Evolutionary conservation across 1,140 invertebrate species (phyloP).

Genomic region (Whitmania pigra): DNA sequence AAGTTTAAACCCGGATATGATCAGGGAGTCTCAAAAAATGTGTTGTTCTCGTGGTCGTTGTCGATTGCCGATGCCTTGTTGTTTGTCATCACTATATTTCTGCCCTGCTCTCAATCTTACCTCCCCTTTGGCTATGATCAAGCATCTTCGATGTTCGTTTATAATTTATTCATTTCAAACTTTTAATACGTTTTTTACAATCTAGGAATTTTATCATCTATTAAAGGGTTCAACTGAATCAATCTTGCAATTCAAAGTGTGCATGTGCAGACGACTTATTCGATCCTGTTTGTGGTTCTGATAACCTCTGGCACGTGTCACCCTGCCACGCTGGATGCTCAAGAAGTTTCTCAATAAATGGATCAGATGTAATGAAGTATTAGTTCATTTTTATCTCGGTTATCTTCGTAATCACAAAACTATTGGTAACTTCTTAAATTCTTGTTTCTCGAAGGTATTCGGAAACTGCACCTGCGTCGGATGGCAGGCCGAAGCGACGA

Average conservation of each 20-base stretch:
- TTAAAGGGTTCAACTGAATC: slow-evolving; percentile 5
- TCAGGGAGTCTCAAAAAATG: slow-evolving; percentile 9
- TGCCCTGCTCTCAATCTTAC: neutral
- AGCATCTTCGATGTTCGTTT: no score
- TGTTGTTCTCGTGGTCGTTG: neutral
- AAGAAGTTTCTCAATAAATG: slow-evolving; percentile 6
- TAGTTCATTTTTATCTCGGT: neutral
- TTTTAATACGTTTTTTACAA: neutral
- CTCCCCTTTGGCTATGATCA: neutral
- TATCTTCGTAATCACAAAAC: no score
- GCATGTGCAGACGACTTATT: slow-evolving; percentile 12
- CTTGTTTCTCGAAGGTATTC: neutral
- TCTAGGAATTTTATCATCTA: neutral
- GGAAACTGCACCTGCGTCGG: neutral
- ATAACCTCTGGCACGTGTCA: slow-evolving; percentile 23
- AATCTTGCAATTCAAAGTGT: slow-evolving; percentile 18
- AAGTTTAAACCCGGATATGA: slow-evolving; percentile 13
- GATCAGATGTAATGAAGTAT: neutral
- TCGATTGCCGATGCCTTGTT: neutral
- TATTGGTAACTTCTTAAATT: neutral
- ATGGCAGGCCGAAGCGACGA: neutral
- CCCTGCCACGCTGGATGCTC: slow-evolving; percentile 27
- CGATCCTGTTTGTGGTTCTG: slow-evolving; percentile 24
- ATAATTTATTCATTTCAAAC: no score
- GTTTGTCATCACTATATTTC: neutral